Evolutionary conservation across 2,888 invertebrate genomes (phyloP), one percentile per base, ranked within the genome.

Genomic region (Tryphoninae sp.): DNA sequence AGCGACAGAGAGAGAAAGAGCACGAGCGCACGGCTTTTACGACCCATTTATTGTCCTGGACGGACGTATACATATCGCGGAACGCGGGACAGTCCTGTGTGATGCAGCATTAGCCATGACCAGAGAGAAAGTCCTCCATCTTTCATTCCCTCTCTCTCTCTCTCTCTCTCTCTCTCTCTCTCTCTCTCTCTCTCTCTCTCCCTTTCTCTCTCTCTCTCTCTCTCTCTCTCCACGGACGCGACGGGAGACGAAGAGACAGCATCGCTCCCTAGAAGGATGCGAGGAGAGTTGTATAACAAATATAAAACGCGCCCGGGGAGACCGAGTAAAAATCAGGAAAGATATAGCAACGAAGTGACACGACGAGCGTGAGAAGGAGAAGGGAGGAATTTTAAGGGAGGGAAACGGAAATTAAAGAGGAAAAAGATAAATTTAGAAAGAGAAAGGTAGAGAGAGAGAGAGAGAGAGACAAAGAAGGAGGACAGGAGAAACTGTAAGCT

Each of bases 21-120:
- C 69, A 59, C 55, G 75, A 75, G 61, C 62, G 68, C 62, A 42
- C 69, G 75, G 75, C 81, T 78, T 82, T 82, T 82, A 82, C 81
- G 81, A 82, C 78, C 81, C 81, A 82, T 82, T 82, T 82, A 78
- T 82, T 82, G 81, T 82, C 81, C 75, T 72, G 78, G 81, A 75
- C 78, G 55, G 79, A 79, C 82, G 68, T 61, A 68, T 76, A 75
- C 67, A 73, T 76, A 76, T 68, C 61, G 64, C 62, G 58, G 22
- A 53, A 33, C 33, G 51, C 73, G 68, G 61, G 53, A 61, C 13
- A 68, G 61, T 45, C 45, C 81, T 62, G 79, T 80, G 76, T 64
- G 78, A 68, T 68, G 79, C 79, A 76, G 79, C 82, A 82, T 82
- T 82, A 82, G 82, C 81, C 78, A 67, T 71, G 75, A 76, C 75